Base-by-base conservation (phyloP, 2,797 vertebrate species). In the Podarcis lilfordi region DNA sequence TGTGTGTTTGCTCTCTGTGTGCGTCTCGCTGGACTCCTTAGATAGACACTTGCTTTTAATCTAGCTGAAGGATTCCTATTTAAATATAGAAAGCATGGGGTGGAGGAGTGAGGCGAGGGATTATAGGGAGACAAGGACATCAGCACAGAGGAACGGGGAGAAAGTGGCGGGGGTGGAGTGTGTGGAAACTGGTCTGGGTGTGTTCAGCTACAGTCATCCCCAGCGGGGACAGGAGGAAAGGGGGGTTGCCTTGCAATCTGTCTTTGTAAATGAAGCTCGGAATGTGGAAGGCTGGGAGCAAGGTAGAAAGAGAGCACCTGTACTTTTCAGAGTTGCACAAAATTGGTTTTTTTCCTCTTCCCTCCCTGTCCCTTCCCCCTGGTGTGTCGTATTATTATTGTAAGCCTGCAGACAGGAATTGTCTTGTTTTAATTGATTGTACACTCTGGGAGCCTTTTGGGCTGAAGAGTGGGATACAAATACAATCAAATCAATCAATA, bases 1-100 rank as follows among this genome's bases (percentile, higher is more conserved):
- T 61, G 59, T 21, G 59, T 61, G 59, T 21, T 17, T 21, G 59
- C 45, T 50, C 11, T 13, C 64, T 17, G 11, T 13, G 19, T 75
- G 74, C 19, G 7, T 61, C n/a, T 55, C 2, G 1, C 6, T 85
- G 37, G 61, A 35, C 77, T 59, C 50, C 83, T 84, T 32, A 71
- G 64, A 78, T 43, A 75, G 32, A 77, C 4, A 55, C n/a, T 75
- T 59, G 40, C 69, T 81, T 76, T 81, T 89, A 85, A 89, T 40
- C 25, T 68, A 66, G 61, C 10, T 27, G 37, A 75, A 68, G 69
- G 83, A 89, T 21, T 85, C 69, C 79, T 37, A n/a, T 43, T 55
- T 81, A 87, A 87, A 82, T 82, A 87, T 75, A 82, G 86, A 81
- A 81, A 32, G 79, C 66, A 37, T 61, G 50, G n/a, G 35, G 17